Evolutionary conservation across 2,113 vertebrate species (phyloP).

Genomic region (Prunella himalayana): DNA sequence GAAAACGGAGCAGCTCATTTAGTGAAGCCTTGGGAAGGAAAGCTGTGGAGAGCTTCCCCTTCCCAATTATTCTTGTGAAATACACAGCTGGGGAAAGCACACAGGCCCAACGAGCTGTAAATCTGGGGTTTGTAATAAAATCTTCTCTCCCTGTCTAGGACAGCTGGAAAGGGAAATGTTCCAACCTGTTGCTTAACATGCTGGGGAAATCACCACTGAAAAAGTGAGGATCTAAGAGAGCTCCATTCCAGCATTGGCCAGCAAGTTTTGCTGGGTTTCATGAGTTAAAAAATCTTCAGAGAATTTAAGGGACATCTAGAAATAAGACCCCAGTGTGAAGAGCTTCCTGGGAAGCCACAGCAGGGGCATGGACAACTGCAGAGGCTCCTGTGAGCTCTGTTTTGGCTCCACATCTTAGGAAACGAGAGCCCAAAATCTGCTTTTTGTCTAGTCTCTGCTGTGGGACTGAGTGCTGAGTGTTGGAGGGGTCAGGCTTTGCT

Average conservation of each 20-base stretch:
- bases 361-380: neutral
- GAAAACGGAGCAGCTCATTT: neutral
- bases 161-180: neutral
- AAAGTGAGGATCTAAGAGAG: neutral
- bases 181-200: neutral
- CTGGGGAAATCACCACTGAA: neutral
- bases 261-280: neutral
- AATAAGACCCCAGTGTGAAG: neutral
- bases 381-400: neutral
- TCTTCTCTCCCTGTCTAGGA: neutral
- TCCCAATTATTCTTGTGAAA: neutral
- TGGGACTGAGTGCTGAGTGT: neutral
- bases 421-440: neutral
- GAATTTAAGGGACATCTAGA: neutral
- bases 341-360: neutral
- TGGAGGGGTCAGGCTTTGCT: neutral
- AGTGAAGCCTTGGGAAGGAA: neutral
- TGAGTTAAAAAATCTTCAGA: neutral
- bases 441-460: neutral
- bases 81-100: neutral
- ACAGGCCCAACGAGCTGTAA: rapidly evolving
- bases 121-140: neutral
- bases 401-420: neutral
- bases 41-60: neutral
- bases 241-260: rapidly evolving